Conservation (phyloP, 2,113 vertebrate genomes). For the Prochilodus magdalenae region DNA sequence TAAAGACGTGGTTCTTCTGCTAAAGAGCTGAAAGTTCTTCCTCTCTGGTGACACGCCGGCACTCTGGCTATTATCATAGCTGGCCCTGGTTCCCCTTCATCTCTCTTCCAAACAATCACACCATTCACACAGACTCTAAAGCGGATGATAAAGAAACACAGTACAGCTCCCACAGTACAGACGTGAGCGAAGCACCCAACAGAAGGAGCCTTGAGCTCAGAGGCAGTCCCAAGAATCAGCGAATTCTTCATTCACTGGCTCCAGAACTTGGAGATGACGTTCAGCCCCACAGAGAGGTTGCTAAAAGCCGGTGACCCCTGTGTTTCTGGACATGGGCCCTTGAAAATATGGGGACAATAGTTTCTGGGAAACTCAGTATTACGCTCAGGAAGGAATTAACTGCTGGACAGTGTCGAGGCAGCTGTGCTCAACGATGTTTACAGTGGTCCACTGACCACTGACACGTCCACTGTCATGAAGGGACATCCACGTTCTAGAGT, state of each 20-base stretch:
- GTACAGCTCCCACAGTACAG: background rate
- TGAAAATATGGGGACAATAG: background rate
- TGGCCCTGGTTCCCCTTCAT: background rate
- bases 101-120: conserved; percentile 15
- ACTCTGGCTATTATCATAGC: background rate
- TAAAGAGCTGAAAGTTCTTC: conserved; percentile 1
- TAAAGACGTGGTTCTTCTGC: background rate
- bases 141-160: conserved; percentile 30
- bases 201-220: conserved; percentile 13
- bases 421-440: background rate
- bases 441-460: too few species aligned
- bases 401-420: background rate
- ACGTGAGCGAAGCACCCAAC: conserved; percentile 21
- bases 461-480: background rate
- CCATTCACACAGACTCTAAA: conserved; percentile 22
- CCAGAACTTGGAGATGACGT: background rate
- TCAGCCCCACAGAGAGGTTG: background rate
- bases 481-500: background rate
- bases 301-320: background rate
- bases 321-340: background rate
- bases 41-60: background rate
- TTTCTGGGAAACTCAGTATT: background rate
- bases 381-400: background rate
- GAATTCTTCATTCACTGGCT: conserved; percentile 6
- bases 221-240: conserved; percentile 15